These are phyloP conservation scores for Drosophila mulleri DNA, from an alignment of 2,888 invertebrate species.

Conservation along the genomic window DNA sequence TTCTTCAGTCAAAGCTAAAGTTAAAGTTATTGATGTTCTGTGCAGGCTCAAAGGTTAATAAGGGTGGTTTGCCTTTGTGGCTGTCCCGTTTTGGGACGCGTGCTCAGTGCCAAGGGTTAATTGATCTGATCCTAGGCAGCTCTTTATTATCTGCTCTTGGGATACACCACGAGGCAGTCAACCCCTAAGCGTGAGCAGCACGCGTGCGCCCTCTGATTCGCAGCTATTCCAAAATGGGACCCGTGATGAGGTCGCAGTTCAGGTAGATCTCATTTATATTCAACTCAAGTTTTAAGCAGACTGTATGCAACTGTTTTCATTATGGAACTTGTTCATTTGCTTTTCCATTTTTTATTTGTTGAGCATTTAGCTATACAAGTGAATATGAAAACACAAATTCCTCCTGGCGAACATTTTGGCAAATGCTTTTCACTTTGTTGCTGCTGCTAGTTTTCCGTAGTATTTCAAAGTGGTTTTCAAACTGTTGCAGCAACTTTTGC, in stretches of 20 bases:
- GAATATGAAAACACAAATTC: slow-evolving; percentile 25
- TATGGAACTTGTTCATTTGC: slow-evolving; percentile 14
- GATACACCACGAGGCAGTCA: slow-evolving; percentile 45
- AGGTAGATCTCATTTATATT: slow-evolving; percentile 5
- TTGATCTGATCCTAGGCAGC: slow-evolving; percentile 49
- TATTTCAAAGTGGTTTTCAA: slow-evolving; percentile 41
- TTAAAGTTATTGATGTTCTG: not conserved
- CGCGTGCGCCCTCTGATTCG: slow-evolving; percentile 58
- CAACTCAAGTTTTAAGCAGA: not conserved
- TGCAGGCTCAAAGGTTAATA: slow-evolving; percentile 29
- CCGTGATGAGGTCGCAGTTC: slow-evolving; percentile 21
- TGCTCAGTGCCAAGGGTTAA: slow-evolving; percentile 70
- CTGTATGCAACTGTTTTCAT: slow-evolving; percentile 17
- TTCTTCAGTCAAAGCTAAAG: not conserved
- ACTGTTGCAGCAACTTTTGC: slow-evolving; percentile 36
- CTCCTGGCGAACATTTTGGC: slow-evolving; percentile 21
- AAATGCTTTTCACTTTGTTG: slow-evolving; percentile 44
- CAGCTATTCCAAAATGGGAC: slow-evolving; percentile 66
- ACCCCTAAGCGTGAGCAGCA: slow-evolving; percentile 69
- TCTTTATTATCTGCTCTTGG: slow-evolving; percentile 51
- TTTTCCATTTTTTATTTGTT: not conserved
- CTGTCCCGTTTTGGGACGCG: slow-evolving; percentile 51
- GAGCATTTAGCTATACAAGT: slow-evolving; percentile 44
- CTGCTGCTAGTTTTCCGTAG: slow-evolving; percentile 13
- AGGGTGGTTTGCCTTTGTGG: slow-evolving; percentile 30